Evolutionary conservation across 2,797 vertebrate genomes (phyloP), one percentile per base, ranked within the genome.

Genomic region (Triplophysa bombifrons): DNA sequence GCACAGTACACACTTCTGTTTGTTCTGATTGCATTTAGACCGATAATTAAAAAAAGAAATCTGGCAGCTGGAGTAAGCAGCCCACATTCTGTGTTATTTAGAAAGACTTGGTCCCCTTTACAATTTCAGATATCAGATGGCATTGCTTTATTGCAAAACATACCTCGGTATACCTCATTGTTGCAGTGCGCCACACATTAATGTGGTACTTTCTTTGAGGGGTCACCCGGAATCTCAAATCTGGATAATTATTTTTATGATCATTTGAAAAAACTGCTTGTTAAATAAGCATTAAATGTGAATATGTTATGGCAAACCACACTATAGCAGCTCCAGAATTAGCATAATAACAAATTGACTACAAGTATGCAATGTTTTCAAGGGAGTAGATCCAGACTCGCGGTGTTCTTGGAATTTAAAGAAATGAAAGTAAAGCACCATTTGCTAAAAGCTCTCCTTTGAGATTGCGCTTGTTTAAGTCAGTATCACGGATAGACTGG

Each of bases 401-500:
- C 8, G 25, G 3, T 51, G 48, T 25, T 63, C 50, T 72, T 61
- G 16, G 30, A 27, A 22, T 46, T 63, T 17, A 50, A 58, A 44
- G 46, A 77, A 61, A 50, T 46, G 16, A 53, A 22, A 76, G 64
- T 38, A 73, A 83, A 72, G 67, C 60, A 55, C 8, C 5, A 11
- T 56, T 80, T 34, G 44, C 60, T n/a, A 44, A 83, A 84, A 74
- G 78, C 80, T 80, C 81, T 82, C 63, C 76, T 75, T 60, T 80
- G 63, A 81, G 70, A 76, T 61, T 12, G 17, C 44, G n/a, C 63
- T 74, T 71, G 72, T 81, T 56, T 48, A 77, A 82, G 78, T 72
- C 73, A 65, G 60, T 22, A 30, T 73, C 38, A 72, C 61, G 48
- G 67, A 69, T 53, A 76, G 68, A 41, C 58, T 46, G 51, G 76